A percentile compares a stretch with the other conserved stretches of the same genome.
These are phyloP conservation scores for Bibio marci DNA, from an alignment of 2,888 invertebrate species.

Conservation along the genomic window DNA sequence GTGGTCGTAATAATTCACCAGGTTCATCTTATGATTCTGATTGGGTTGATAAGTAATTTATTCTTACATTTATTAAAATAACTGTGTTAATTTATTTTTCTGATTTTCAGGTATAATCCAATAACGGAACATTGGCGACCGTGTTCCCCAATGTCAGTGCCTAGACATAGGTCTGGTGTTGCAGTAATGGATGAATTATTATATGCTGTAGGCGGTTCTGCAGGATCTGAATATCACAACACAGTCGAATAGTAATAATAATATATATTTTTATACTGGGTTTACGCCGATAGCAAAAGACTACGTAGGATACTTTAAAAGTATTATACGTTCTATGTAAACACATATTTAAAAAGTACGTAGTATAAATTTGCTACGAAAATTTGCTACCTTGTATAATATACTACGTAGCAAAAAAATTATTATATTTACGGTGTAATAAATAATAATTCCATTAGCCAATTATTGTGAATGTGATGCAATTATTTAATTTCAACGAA, in stretches of 20 bases:
- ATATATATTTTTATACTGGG: too few relatives aligned
- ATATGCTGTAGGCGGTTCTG: conserved; percentile 85
- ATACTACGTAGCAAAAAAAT: too few relatives aligned
- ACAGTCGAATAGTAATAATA: conserved; percentile 73
- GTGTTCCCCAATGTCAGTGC: conserved; percentile 73
- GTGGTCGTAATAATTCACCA: conserved; percentile 80
- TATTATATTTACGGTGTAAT: too few relatives aligned
- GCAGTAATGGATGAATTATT: conserved; percentile 86
- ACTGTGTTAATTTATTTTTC: background rate
- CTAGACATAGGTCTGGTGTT: conserved; percentile 76
- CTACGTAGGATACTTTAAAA: too few relatives aligned
- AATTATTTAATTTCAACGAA: too few relatives aligned
- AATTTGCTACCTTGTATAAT: too few relatives aligned
- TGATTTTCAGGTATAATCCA: conserved; percentile 51
- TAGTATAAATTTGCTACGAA: too few relatives aligned
- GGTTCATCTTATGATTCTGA: conserved; percentile 75
- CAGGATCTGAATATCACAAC: conserved; percentile 68
- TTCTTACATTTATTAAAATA: background rate
- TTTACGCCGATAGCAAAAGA: too few relatives aligned
- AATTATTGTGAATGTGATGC: too few relatives aligned
- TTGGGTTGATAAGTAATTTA: conserved; percentile 49
- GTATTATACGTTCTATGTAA: too few relatives aligned
- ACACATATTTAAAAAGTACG: too few relatives aligned
- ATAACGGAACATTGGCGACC: conserved; percentile 71
- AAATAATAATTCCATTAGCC: too few relatives aligned